A percentile compares a stretch with the other conserved stretches of the same genome.
phyloP scores from a whole-genome alignment of 2,888 invertebrate species.

The Andricus quercusramuli region DNA sequence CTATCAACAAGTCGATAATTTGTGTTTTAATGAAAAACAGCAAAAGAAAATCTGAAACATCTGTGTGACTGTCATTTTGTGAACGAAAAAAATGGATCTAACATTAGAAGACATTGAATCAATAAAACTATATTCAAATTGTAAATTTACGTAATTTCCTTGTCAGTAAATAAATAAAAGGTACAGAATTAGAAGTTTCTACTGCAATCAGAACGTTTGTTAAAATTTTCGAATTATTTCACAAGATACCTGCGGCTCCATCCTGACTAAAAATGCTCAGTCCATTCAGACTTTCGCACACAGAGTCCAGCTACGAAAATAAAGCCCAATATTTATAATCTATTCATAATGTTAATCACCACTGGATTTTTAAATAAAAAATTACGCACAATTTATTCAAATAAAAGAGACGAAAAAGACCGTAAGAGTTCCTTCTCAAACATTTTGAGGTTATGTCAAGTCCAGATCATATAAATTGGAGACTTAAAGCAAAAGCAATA shows the following conservation, averaged over 20 bases:
- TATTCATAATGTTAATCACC: not conserved
- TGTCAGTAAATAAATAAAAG: not conserved
- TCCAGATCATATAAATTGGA: not conserved
- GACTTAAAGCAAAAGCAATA: not conserved
- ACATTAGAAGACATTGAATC: conserved; percentile 16
- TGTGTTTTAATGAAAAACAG: too few species aligned
- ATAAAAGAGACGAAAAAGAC: not conserved
- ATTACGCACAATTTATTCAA: not conserved
- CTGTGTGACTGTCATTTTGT: not conserved
- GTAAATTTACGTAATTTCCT: not conserved
- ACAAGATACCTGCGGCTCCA: conserved; percentile 68
- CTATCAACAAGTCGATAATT: too few species aligned
- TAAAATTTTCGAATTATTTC: conserved; percentile 39
- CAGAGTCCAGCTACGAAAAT: conserved; percentile 65
- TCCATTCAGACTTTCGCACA: conserved; percentile 53
- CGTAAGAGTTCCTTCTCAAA: not conserved
- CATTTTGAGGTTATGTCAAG: not conserved
- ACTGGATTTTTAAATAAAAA: not conserved
- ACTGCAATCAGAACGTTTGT: conserved; percentile 49
- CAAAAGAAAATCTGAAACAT: not conserved
- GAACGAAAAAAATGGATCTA: not conserved
- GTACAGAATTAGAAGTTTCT: conserved; percentile 3
- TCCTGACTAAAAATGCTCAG: conserved; percentile 63
- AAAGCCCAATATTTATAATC: conserved; percentile 48
- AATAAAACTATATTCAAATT: conserved; percentile 1